Evolutionary conservation across 2,797 vertebrate species (phyloP), one percentile per base, ranked within the genome.

Genomic region (Dermochelys coriacea): DNA sequence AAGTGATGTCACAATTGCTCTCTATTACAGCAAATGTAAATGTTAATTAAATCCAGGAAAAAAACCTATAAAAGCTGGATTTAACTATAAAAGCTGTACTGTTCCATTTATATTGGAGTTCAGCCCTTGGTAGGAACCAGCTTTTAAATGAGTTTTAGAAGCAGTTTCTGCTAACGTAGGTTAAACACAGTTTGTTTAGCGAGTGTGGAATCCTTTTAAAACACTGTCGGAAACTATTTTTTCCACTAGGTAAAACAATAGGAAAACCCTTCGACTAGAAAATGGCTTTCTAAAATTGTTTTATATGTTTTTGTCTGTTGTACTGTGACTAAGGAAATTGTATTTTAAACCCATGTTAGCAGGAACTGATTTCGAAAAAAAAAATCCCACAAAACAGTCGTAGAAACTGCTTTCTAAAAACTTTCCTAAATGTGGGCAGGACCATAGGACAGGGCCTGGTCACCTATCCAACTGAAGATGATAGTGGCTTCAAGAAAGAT

Each of bases 1-100:
- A 97, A 97, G 97, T 95, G 91, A 77, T 82, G 7, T 18, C 71
- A 95, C 88, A 75, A 7, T 92, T 94, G 85, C 15, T 91, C 95
- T 97, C 75, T 77, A 54, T 92, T 15, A 80, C 45, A 82, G 86
- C 93, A 95, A 95, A 94, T 95, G 92, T 92, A 90, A 95, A 88
- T 79, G 85, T 86, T 31, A 29, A 6, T 61, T 31, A 61, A 21
- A 54, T 18, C n/a, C n/a, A n/a, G n/a, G n/a, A n/a, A n/a, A n/a
- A n/a, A n/a, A n/a, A n/a, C n/a, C n/a, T 54, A 18, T 54, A 54
- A 37, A 1, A 12, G 86, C 55, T 86, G 11, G 21, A 87, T 61
- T 6, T 80, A 80, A 64, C 1, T 11, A 18, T 83, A 15, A 0
- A 84, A 79, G 52, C 54, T 29, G 21, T 81, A 25, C 81, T 91